Evolutionary conservation across 2,888 invertebrate genomes (phyloP).

Genomic region (Ormia ochracea): DNA sequence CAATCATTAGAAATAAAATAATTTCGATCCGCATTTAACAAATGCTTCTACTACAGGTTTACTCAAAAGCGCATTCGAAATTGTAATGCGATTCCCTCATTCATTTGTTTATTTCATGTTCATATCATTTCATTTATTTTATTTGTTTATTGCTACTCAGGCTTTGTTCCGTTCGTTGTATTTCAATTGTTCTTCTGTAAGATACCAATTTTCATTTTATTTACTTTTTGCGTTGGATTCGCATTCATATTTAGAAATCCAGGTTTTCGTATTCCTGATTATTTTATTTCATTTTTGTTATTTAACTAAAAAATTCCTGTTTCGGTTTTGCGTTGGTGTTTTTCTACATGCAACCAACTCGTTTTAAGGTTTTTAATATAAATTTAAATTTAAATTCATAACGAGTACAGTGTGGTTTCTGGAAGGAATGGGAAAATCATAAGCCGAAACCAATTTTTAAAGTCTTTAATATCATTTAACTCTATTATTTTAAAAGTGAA

Average conservation of each 20-base stretch:
- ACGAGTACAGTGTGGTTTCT: neutral
- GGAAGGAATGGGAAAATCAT: neutral
- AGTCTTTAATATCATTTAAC: neutral
- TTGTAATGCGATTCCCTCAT: too few relatives aligned
- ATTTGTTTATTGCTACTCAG: too few relatives aligned
- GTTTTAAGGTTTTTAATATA: neutral
- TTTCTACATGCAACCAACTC: neutral
- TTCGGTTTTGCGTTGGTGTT: constrained; percentile 55
- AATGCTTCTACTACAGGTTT: too few relatives aligned
- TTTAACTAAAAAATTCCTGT: constrained; percentile 25
- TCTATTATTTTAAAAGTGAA: neutral
- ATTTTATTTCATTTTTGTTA: constrained; percentile 20
- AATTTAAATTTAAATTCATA: constrained; percentile 15
- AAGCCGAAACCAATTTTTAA: neutral
- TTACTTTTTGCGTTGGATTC: constrained; percentile 52
- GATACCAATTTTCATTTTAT: too few relatives aligned
- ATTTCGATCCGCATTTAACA: too few relatives aligned
- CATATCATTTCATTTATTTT: too few relatives aligned
- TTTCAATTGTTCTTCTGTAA: too few relatives aligned
- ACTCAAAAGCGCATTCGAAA: too few relatives aligned
- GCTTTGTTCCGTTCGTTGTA: too few relatives aligned
- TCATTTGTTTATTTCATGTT: too few relatives aligned
- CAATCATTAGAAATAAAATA: too few relatives aligned
- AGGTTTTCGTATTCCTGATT: constrained; percentile 17
- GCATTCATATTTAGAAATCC: constrained; percentile 32